A percentile compares a stretch with the other conserved stretches of the same genome.
Conservation (phyloP, 2,888 invertebrate species). For the Exocentrus adspersus region DNA sequence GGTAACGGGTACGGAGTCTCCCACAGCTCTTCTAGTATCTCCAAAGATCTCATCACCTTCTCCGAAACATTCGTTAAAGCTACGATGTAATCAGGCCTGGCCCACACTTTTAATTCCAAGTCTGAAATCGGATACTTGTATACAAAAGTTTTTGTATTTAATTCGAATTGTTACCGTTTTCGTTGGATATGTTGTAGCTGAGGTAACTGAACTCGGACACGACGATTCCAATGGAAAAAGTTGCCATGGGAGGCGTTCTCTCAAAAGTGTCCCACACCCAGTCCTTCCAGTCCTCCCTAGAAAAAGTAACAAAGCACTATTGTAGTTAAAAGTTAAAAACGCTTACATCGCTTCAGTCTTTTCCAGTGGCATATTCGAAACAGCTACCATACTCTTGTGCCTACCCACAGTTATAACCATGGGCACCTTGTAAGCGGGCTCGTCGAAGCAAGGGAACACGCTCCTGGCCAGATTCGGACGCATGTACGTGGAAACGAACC, state of each 20-base stretch:
- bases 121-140: constrained; percentile 49
- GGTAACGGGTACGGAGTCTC: constrained; percentile 73
- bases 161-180: too few relatives aligned
- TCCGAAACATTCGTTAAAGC: constrained; percentile 69
- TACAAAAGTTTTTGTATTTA: too few relatives aligned
- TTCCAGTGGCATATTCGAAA: constrained; percentile 73
- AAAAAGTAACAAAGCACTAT: not conserved
- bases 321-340: not conserved
- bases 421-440: constrained; percentile 79
- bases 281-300: constrained; percentile 68
- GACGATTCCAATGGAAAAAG: constrained; percentile 78
- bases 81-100: constrained; percentile 70
- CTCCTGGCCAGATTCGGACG: constrained; percentile 79
- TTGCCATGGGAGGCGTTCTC: constrained; percentile 79
- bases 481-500: constrained; percentile 75
- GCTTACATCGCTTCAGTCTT: constrained; percentile 72
- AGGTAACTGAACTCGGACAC: constrained; percentile 70
- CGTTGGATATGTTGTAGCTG: constrained; percentile 48
- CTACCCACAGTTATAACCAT: constrained; percentile 73
- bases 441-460: constrained; percentile 85
- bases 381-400: constrained; percentile 68
- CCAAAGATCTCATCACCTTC: constrained; percentile 69
- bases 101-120: constrained; percentile 71
- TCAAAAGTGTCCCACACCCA: constrained; percentile 77
- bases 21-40: constrained; percentile 72